These are phyloP conservation scores for Blennius ocellaris DNA, from an alignment of 2,113 vertebrate species.

Conservation along the genomic window DNA sequence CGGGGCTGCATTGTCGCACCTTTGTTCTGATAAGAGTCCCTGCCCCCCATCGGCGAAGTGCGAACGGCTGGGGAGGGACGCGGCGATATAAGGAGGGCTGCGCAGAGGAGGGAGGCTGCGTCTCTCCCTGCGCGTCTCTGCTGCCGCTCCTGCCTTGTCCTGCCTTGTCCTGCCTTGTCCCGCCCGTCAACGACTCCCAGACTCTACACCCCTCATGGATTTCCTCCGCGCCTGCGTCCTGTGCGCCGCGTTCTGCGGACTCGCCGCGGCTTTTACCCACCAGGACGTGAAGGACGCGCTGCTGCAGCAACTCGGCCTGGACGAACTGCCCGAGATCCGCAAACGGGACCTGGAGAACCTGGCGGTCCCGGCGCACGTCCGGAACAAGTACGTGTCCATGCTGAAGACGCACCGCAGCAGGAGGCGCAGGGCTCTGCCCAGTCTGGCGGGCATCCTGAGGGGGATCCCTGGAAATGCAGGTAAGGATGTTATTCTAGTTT, in stretches of 20 bases:
- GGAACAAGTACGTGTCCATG: slow-evolving; percentile 89
- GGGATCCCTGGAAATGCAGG: slow-evolving; percentile 89
- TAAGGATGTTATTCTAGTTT: slow-evolving; percentile 60
- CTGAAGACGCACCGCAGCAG: slow-evolving; percentile 87
- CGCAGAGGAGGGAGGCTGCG: slow-evolving; percentile 41
- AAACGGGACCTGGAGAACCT: slow-evolving; percentile 87
- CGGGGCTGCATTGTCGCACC: slow-evolving; percentile 82
- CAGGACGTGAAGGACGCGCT: slow-evolving; percentile 85
- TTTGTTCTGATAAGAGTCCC: slow-evolving; percentile 81
- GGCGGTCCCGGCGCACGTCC: slow-evolving; percentile 87
- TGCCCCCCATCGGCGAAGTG: slow-evolving; percentile 86
- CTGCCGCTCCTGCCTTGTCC: slow-evolving; percentile 23
- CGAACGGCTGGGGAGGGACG: slow-evolving; percentile 84
- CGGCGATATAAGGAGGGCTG: slow-evolving; percentile 77
- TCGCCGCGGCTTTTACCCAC: slow-evolving; percentile 79
- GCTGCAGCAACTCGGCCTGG: slow-evolving; percentile 86
- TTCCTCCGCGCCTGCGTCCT: slow-evolving; percentile 71
- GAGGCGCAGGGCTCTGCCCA: slow-evolving; percentile 88
- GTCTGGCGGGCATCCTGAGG: slow-evolving; percentile 89
- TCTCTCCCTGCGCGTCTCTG: slow-evolving; percentile 43
- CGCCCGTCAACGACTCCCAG: not conserved
- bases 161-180: too few species aligned
- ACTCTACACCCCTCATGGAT: slow-evolving; percentile 75
- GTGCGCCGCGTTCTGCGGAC: slow-evolving; percentile 61
- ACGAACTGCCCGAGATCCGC: slow-evolving; percentile 85